Evolutionary conservation across 2,797 vertebrate genomes (phyloP).

Genomic region (Gobio occitaniae): DNA sequence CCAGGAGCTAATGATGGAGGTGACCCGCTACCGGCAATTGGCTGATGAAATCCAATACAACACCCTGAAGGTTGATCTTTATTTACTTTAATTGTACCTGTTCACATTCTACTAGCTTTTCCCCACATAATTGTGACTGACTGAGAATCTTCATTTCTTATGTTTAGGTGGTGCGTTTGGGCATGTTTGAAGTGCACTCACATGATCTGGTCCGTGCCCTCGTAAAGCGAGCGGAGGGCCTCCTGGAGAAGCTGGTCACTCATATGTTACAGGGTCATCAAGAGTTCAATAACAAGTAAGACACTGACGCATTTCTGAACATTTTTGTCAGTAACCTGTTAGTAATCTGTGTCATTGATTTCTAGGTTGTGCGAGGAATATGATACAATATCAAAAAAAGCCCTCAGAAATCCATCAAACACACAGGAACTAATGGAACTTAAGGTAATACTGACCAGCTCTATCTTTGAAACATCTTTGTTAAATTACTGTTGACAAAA

Average conservation of each 20-base stretch:
- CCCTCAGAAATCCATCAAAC: slow-evolving; percentile 82
- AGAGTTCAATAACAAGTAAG: slow-evolving; percentile 76
- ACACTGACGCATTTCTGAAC: slow-evolving; percentile 1
- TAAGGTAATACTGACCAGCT: slow-evolving; percentile 76
- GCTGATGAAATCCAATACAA: slow-evolving; percentile 83
- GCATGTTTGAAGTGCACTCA: slow-evolving; percentile 89
- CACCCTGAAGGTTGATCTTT: slow-evolving; percentile 77
- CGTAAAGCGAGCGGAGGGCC: slow-evolving; percentile 76
- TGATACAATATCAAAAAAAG: slow-evolving; percentile 86
- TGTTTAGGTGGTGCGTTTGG: slow-evolving; percentile 80
- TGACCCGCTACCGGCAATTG: slow-evolving; percentile 81
- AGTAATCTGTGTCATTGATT: slow-evolving; percentile 40
- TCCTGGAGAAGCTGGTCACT: slow-evolving; percentile 79
- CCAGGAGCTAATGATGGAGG: slow-evolving; percentile 82
- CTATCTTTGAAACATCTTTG: not conserved
- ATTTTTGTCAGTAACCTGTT: not conserved
- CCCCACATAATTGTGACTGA: not conserved
- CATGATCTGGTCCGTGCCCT: slow-evolving; percentile 82
- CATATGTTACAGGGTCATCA: slow-evolving; percentile 82
- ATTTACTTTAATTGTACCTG: not conserved
- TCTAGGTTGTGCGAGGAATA: slow-evolving; percentile 87
- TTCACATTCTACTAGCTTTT: not conserved
- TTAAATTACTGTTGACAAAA: not conserved
- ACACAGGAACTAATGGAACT: slow-evolving; percentile 87
- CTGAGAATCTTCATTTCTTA: not conserved